A percentile compares a stretch with the other conserved stretches of the same genome.
These are phyloP conservation scores for Nipponacmea schrenckii DNA, from an alignment of 2,888 invertebrate species.

Conservation along the genomic window DNA sequence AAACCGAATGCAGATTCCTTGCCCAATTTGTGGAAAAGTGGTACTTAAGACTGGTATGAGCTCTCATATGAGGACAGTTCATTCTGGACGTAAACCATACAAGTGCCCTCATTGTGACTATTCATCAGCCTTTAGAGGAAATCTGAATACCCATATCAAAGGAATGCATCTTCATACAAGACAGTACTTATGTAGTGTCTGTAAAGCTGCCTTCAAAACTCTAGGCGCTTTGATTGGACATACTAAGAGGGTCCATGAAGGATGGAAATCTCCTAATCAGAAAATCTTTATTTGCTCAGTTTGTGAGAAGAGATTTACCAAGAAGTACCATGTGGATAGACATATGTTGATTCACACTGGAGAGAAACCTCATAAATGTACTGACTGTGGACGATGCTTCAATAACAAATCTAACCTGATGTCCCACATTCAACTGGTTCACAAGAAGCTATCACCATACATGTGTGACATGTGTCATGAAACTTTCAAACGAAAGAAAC, in stretches of 20 bases:
- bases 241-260: constrained; percentile 62
- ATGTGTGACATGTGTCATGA: constrained; percentile 64
- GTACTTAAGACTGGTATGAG: constrained; percentile 63
- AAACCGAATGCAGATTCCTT: constrained; percentile 62
- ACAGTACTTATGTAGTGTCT: constrained; percentile 60
- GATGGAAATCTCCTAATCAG: constrained; percentile 64
- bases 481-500: constrained; percentile 60
- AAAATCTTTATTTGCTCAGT: constrained; percentile 64
- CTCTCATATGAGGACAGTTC: constrained; percentile 63
- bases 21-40: constrained; percentile 61
- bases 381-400: constrained; percentile 61
- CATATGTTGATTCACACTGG: constrained; percentile 63
- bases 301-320: constrained; percentile 64
- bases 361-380: constrained; percentile 62
- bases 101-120: constrained; percentile 65
- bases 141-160: constrained; percentile 63
- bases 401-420: constrained; percentile 64
- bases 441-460: constrained; percentile 60
- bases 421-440: constrained; percentile 61
- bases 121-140: constrained; percentile 61
- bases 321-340: constrained; percentile 63
- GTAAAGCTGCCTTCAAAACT: constrained; percentile 64
- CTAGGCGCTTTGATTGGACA: constrained; percentile 62
- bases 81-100: constrained; percentile 62
- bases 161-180: constrained; percentile 63